These are phyloP conservation scores for Zosterops borbonicus DNA, from an alignment of 2,113 vertebrate species.

Conservation along the genomic window DNA sequence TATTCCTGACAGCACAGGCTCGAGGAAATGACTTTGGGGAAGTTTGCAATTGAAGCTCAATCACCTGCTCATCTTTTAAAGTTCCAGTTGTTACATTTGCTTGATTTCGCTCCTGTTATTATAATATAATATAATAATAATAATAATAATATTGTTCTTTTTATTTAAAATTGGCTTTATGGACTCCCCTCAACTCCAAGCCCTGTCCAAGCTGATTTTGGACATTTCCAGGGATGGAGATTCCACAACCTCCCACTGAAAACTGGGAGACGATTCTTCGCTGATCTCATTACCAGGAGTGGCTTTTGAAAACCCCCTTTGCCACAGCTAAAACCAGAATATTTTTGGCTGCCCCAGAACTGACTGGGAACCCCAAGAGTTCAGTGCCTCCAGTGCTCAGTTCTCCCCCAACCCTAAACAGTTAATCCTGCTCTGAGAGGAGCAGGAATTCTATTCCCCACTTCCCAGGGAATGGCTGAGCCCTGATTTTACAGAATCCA, in stretches of 20 bases:
- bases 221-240: not conserved
- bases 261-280: not conserved
- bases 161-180: not conserved
- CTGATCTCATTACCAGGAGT: not conserved
- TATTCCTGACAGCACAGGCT: not conserved
- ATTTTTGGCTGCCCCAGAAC: not conserved
- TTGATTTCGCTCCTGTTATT: not conserved
- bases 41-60: not conserved
- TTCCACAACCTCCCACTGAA: not conserved
- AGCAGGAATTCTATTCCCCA: not conserved
- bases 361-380: not conserved
- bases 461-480: not conserved
- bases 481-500: not conserved
- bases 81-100: not conserved
- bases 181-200: not conserved
- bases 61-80: not conserved
- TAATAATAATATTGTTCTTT: not conserved
- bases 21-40: not conserved
- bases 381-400: not conserved
- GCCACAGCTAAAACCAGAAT: not conserved
- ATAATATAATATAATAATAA: no score
- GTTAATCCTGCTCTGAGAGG: not conserved
- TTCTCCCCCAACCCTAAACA: not conserved
- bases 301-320: not conserved
- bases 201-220: not conserved